phyloP scores from a whole-genome alignment of 2,888 invertebrate species.

The Drosophila tripunctata region DNA sequence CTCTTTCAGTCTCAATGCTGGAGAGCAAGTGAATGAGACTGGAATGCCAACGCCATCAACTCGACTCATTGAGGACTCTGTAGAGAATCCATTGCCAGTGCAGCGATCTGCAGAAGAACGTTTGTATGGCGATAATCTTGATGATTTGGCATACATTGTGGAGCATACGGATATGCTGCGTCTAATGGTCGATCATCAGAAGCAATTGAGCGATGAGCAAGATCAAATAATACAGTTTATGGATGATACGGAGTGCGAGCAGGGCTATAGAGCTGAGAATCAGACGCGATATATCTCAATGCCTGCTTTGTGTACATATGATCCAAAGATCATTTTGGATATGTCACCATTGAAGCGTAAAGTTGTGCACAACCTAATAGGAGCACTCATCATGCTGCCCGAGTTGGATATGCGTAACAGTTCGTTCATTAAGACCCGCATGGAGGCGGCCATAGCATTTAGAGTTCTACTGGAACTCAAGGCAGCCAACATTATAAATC shows the following conservation, averaged over 20 bases:
- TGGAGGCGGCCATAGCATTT: conserved; percentile 57
- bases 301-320: conserved; percentile 49
- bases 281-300: conserved; percentile 18
- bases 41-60: conserved; percentile 10
- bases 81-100: not conserved
- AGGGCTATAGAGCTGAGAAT: not conserved
- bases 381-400: conserved; percentile 52
- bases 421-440: conserved; percentile 48
- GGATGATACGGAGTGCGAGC: not conserved
- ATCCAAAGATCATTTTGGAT: conserved; percentile 31
- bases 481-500: conserved; percentile 54
- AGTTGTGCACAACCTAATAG: conserved; percentile 55
- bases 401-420: conserved; percentile 59
- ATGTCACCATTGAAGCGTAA: conserved; percentile 31
- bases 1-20: not conserved
- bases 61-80: not conserved
- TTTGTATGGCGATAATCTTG: conserved; percentile 1
- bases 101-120: not conserved
- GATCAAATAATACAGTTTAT: not conserved
- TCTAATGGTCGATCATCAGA: conserved; percentile 52
- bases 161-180: conserved; percentile 40
- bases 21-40: not conserved
- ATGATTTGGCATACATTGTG: conserved; percentile 38
- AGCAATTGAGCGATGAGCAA: conserved; percentile 28
- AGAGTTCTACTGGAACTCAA: conserved; percentile 68